Base-by-base conservation (phyloP, 53 echinoderm and acorn worm species). In the Arbacia lixula region DNA sequence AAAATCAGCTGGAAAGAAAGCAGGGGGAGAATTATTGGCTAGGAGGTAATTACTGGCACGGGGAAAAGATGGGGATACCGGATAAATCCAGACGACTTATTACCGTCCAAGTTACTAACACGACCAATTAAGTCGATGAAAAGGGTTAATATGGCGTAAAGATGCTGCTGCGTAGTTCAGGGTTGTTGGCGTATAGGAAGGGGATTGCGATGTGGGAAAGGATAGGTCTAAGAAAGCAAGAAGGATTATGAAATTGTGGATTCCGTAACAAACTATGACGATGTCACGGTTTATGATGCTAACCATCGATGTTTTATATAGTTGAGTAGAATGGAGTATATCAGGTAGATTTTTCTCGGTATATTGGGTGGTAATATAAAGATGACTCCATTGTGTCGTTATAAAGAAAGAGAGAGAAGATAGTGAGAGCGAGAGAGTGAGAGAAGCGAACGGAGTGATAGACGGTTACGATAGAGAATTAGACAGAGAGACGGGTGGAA, bases 121-220 rank as follows among this genome's bases (percentile, higher is more conserved):
- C 77, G 77, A 77, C 77, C 77, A 77, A 77, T 77, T 77, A 77
- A 58, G 58, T 57, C 37, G 57, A 56, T 77, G 77, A 77, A 77
- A 77, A 77, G 77, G 77, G 56, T 77, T 42, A 77, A 77, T 77
- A 77, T 58, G 77, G 77, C 77, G 77, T 77, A 58, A 77, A 77
- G 77, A 77, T 12, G 40, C 41, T 22, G 40, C 35, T 35, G 24
- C 35, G 77, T 21, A 67, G 42, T 19, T n/a, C n/a, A n/a, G n/a
- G n/a, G n/a, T n/a, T n/a, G n/a, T n/a, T n/a, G n/a, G n/a, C n/a
- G n/a, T n/a, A n/a, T n/a, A n/a, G n/a, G n/a, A n/a, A n/a, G n/a
- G n/a, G n/a, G n/a, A n/a, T n/a, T n/a, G n/a, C n/a, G n/a, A n/a
- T n/a, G n/a, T n/a, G n/a, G n/a, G n/a, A n/a, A n/a, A n/a, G n/a